Base-by-base conservation (phyloP, 2,113 vertebrate species). In the Pao palembangensis region DNA sequence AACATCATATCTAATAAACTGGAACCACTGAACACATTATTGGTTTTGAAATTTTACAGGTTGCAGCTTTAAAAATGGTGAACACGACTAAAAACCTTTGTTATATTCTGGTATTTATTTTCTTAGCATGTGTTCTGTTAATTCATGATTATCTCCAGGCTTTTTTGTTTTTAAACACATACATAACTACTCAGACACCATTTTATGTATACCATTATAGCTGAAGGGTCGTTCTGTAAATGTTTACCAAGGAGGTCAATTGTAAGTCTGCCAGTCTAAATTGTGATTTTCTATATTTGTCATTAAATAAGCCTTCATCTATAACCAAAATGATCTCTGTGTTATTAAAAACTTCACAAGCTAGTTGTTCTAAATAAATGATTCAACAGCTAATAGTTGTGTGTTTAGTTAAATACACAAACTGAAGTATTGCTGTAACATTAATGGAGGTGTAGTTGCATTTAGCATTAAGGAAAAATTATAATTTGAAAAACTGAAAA, bases 91-190 rank as follows among this genome's bases (percentile, higher is more conserved):
- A 52, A 63, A 44, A 21, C 18, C 17, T 67, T 78, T 67, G 78
- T 71, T 72, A 80, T 79, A 46, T 66, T 79, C 73, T 73, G 61
- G 47, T 87, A 85, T 87, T 86, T 85, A 85, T 87, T 86, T 73
- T 73, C 60, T 28, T 51, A 61, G 85, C 87, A 89, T 89, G 81
- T 75, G 51, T 75, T 82, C 62, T 63, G 75, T 84, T 72, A 82
- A 80, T 55, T 61, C 77, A n/a, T 55, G 63, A 76, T 78, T 81
- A 84, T 76, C 71, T 42, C 76, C 18, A 58, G 48, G 58, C 75
- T 71, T 72, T 20, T 15, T 44, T 44, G 16, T 44, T 6, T 73
- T 69, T 52, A 44, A 44, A 65, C 66, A 68, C 28, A 31, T 55
- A 18, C 58, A 43, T 64, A 63, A 66, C 23, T n/a, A 34, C 43